Evolutionary conservation across 1,140 invertebrate genomes (phyloP), one percentile per base, ranked within the genome.

Genomic region (Nylanderia fulva): DNA sequence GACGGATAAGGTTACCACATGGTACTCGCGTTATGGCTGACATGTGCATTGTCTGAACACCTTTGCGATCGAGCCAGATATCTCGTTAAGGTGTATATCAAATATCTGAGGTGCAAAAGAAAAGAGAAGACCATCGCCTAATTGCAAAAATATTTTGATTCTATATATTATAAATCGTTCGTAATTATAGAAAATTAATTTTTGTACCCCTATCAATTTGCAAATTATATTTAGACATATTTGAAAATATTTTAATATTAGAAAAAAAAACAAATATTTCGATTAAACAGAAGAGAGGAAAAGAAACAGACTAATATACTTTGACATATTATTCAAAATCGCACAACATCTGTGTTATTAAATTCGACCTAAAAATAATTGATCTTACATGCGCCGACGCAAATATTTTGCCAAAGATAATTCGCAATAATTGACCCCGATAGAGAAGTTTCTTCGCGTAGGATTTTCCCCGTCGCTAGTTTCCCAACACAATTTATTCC

Each of bases 401-500:
- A 48, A 82, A 71, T 80, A 71, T 71, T 71, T 80, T 58, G 52
- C 36, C 13, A 71, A 58, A 42, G 21, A 76, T 64, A 64, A 88
- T 75, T 80, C 68, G 61, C 52, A 72, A 85, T 88, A 88, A 88
- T 85, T 88, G 82, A 85, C 68, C 64, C n/a, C 66, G 84, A 84
- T 77, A 82, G 72, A 82, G 72, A 69, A 71, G 36, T 33, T 64
- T 42, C 33, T 15, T 48, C 63, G 80, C 61, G 86, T 29, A 85
- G 72, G n/a, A 72, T 82, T 45, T 60, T 72, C 60, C 24, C 48
- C 39, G 61, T 58, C 27, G 36, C 66, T 60, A 60, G 60, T 88
- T n/a, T 88, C 39, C 82, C 82, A 33, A 63, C 74, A 54, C 74
- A 76, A 88, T 88, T 88, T 88, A 86, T 87, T 83, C 86, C 58